Evolutionary conservation across 2,797 vertebrate species (phyloP), one percentile per base, ranked within the genome.

Genomic region (Lagocephalus sceleratus): DNA sequence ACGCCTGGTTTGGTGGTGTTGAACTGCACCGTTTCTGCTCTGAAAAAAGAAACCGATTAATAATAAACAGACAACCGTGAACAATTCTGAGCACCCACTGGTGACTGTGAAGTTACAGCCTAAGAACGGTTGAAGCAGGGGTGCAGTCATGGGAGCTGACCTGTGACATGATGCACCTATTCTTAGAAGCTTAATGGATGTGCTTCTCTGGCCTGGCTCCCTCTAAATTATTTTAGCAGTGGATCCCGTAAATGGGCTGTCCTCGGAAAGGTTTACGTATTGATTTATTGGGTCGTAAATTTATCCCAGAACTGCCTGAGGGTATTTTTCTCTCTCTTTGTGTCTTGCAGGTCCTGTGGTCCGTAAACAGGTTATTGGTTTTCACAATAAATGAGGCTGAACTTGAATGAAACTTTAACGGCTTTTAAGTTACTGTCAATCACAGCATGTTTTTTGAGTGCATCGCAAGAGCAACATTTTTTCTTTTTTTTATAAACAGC

Each of bases 131-230:
- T 51, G 45, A 49, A 51, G 56, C 29, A 42, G 6, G 22, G 25
- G 17, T 26, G 45, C 46, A 41, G 73, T 63, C 22, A 63, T 41
- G 50, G 22, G 46, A 66, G 64, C 51, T 42, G 71, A 76, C 72
- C 64, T 73, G 66, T 70, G 52, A 75, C 69, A 62, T 43, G 51
- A 68, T 69, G 54, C 9, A 5, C 63, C 75, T 87, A 85, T 85
- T 85, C 69, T 81, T 63, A 63, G 79, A 68, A 45, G 32, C 60
- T 38, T 74, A 79, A 82, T 84, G 76, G 55, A 74, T 72, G 57
- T 5, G 16, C 39, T 76, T 73, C 61, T 57, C 52, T n/a, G 59
- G 52, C 69, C 42, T 20, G 42, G 14, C 60, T 46, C 25, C 65
- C 43, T 51, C 48, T 46, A 60, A 73, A 75, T 71, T 66, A 69